These are phyloP conservation scores for Micromys minutus DNA, from an alignment of 2,113 vertebrate genomes.

Conservation along the genomic window DNA sequence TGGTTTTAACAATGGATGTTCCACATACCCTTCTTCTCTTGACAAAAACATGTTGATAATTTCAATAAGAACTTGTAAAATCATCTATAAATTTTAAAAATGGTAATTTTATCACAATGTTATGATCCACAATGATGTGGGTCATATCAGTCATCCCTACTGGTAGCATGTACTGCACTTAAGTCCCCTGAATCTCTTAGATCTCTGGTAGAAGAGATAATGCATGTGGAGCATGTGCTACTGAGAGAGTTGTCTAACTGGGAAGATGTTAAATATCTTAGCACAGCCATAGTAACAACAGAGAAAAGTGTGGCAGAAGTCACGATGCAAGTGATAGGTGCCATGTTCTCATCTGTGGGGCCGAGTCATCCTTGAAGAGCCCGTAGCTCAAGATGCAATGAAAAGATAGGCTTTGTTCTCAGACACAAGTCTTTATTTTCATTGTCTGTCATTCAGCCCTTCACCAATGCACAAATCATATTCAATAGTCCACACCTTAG, in stretches of 20 bases:
- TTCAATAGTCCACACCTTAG: background rate
- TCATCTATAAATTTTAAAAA: background rate
- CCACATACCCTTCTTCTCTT: background rate
- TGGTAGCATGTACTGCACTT: background rate
- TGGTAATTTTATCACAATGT: background rate
- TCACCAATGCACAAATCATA: background rate
- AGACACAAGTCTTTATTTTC: background rate
- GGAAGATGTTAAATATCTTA: conserved; percentile 19
- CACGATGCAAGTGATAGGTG: accelerated
- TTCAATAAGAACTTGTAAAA: background rate
- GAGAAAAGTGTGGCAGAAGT: background rate
- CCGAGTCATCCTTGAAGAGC: background rate
- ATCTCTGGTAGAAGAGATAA: background rate
- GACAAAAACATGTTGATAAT: background rate
- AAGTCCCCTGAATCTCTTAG: background rate
- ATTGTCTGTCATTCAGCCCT: accelerated
- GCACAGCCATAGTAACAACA: background rate
- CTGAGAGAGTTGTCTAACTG: background rate
- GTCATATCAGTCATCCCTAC: background rate
- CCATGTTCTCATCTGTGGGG: background rate
- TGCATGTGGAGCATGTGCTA: background rate
- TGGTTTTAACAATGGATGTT: background rate
- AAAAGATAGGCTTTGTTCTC: background rate
- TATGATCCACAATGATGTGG: background rate
- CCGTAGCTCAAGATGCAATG: background rate